Evolutionary conservation across 2,888 invertebrate genomes (phyloP).

Genomic region (Acanthoscelides obtectus): DNA sequence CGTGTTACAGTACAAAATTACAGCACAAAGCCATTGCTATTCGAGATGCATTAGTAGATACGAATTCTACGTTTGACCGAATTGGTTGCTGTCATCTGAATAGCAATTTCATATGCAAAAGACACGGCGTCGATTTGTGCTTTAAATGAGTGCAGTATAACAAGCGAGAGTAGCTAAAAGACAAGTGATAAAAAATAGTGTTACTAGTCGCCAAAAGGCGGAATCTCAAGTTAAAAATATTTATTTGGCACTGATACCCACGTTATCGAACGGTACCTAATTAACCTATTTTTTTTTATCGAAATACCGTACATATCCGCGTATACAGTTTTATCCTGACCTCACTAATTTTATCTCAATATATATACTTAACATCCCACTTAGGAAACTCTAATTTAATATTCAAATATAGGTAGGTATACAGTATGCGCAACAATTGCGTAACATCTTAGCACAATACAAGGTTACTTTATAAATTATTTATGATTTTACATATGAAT

Average conservation of each 20-base stretch:
- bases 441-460: neutral
- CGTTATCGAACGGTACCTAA: neutral
- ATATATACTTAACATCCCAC: neutral
- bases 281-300: neutral
- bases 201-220: neutral
- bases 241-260: neutral
- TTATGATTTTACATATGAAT: neutral
- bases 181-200: neutral
- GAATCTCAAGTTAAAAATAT: neutral
- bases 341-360: neutral
- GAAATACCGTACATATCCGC: neutral
- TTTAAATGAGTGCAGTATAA: too few relatives aligned
- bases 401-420: neutral
- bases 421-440: neutral
- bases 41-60: too few relatives aligned
- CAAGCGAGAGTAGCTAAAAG: too few relatives aligned
- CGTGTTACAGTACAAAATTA: too few relatives aligned
- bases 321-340: neutral
- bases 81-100: too few relatives aligned
- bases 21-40: too few relatives aligned
- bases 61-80: too few relatives aligned
- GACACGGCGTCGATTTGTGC: too few relatives aligned
- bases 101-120: too few relatives aligned
- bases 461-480: neutral
- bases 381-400: neutral